Evolutionary conservation across 2,797 vertebrate species (phyloP), one percentile per base, ranked within the genome.

Genomic region (Percopsis omiscomaycus): DNA sequence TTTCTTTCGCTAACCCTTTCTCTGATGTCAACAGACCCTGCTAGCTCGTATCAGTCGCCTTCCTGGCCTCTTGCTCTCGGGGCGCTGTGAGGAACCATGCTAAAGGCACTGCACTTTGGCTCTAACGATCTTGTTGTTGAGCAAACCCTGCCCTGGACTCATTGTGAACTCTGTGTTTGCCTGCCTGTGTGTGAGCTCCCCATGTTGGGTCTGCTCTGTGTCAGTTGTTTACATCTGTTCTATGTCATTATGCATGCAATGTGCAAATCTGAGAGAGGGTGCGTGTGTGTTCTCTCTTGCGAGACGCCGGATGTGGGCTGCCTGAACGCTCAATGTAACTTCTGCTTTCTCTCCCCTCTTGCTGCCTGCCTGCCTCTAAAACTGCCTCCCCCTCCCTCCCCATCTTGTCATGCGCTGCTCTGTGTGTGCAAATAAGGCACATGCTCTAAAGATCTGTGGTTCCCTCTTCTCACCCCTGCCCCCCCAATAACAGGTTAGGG

Each of bases 231-330:
- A 64, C 77, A 73, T 84, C 75, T 85, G 83, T 59, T 83, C 63
- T 49, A 42, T 64, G 66, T 74, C 66, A 69, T 79, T 78, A 4
- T 15, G 55, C 15, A 53, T 56, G 56, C 28, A 32, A 15, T 14
- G 32, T 37, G 32, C 32, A 64, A 65, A 60, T 56, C 9, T n/a
- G 15, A 22, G 22, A 22, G 22, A 22, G 22, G 59, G 59, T 48
- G 10, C 28, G 12, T 22, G 15, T 60, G 2, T 54, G 11, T 11
- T 11, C 58, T 2, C 30, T 67, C 51, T 61, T 75, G 61, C 62
- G 37, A 59, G 64, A 57, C 55, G 58, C 50, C 87, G 91, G 92
- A 92, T 92, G 92, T 92, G 91, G 92, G 74, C 68, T 86, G 76
- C 69, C 55, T 74, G 64, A 63, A 78, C 61, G 14, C 55, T 46